Base-by-base conservation (phyloP, 2,888 invertebrate genomes). In the Nemurella pictetii region DNA sequence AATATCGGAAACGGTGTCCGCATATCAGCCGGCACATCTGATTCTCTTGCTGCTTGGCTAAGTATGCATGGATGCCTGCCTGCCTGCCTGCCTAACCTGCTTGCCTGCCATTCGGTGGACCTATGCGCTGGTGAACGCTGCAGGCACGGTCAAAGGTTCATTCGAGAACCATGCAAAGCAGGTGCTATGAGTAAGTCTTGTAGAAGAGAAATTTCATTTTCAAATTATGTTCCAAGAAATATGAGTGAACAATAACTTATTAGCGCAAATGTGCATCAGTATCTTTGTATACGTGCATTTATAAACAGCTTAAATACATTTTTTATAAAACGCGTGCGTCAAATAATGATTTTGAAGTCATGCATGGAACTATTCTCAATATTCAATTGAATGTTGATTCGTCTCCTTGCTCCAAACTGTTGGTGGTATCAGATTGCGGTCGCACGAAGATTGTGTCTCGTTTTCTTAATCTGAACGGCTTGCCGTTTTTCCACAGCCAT, bases 401-500 rank as follows among this genome's bases (percentile, higher is more conserved):
- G 55, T 55, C 55, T 12, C 12, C 12, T 3, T 15, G 55, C 20
- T 55, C 15, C 9, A 55, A 7, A 20, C 55, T 55, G 12, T 12
- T 55, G 55, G 55, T 7, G 15, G 55, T 2, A 20, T 55, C 1
- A 55, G 55, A 20, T 20, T 12, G 9, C 32, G 32, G 55, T 2
- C 12, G 5, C 55, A 12, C 55, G 20, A 55, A 3, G 9, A 55
- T 7, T 2, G 55, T 55, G 55, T 7, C 55, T 7, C 55, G 55
- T 20, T 1, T 55, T 12, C 55, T 7, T 20, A 12, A 15, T 2
- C 2, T 55, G 15, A 55, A 3, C 55, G 55, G 30, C 78, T 30
- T 28, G 28, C 78, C 30, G 78, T 78, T 78, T 27, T 92, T 92
- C 92, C 92, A 95, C 84, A 95, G 89, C 91, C 94, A 95, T 91